Percentiles rank a stretch among this genome's conserved stretches.
These are phyloP conservation scores for Quiscalus mexicanus DNA, from an alignment of 2,113 vertebrate genomes.

Conservation along the genomic window DNA sequence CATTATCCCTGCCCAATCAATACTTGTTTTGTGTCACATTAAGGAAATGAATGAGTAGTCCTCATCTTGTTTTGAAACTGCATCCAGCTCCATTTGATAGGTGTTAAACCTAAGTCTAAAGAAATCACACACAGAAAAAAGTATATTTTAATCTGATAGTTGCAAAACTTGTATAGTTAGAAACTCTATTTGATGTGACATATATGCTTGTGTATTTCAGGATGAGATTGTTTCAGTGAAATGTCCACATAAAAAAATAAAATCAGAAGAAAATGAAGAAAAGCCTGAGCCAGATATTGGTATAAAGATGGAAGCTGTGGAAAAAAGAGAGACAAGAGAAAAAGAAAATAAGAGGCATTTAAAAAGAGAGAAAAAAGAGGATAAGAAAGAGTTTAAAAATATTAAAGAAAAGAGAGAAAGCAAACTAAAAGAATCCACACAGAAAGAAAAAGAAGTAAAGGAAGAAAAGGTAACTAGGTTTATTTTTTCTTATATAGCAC, in stretches of 20 bases:
- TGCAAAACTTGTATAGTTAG: neutral
- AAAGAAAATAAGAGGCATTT: conserved; percentile 73
- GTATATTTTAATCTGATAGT: conserved; percentile 1
- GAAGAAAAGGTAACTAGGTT: conserved; percentile 79
- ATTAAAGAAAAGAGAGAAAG: conserved; percentile 85
- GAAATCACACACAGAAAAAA: neutral
- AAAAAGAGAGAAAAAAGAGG: neutral
- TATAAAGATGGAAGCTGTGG: conserved; percentile 79
- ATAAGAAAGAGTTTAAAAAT: conserved; percentile 49
- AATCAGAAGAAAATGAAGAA: conserved; percentile 77
- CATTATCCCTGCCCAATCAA: neutral
- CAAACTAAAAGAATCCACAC: conserved; percentile 80
- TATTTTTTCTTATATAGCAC: neutral
- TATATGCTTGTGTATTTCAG: conserved; percentile 73
- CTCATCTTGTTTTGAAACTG: neutral
- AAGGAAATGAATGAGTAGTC: neutral
- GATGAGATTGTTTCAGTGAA: conserved; percentile 78
- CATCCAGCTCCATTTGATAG: neutral
- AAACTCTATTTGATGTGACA: conserved; percentile 47
- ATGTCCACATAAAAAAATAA: conserved; percentile 77
- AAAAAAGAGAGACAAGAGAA: conserved; percentile 78
- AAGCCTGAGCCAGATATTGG: conserved; percentile 73
- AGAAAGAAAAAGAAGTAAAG: conserved; percentile 84
- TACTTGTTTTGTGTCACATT: conserved; percentile 3
- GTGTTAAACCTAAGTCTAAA: neutral